Percentiles rank a stretch among this genome's conserved stretches.
Evolutionary conservation across 2,113 vertebrate species (phyloP).

Genomic region (Vulpes ferrilata): DNA sequence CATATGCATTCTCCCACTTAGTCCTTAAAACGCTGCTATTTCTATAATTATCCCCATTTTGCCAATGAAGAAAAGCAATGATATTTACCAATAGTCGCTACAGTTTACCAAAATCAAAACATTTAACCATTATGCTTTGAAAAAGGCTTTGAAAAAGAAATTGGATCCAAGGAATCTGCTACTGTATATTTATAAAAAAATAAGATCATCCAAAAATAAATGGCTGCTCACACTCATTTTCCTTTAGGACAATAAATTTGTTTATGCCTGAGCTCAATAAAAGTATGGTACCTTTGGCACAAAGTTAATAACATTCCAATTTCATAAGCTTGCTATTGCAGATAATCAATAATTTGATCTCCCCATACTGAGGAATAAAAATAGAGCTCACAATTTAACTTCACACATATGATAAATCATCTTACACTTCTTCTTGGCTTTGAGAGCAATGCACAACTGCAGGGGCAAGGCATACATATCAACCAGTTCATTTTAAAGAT

Average conservation of each 20-base stretch:
- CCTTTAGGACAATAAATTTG: not conserved
- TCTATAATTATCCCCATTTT: not conserved
- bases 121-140: not conserved
- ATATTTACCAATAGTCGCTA: not conserved
- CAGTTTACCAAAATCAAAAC: not conserved
- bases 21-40: not conserved
- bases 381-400: constrained; percentile 54
- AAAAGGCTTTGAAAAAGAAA: constrained; percentile 31
- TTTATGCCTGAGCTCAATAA: constrained; percentile 57
- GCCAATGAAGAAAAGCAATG: not conserved
- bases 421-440: not conserved
- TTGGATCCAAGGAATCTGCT: not conserved
- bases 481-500: not conserved
- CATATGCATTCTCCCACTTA: not conserved
- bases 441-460: not conserved
- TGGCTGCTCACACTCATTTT: not conserved
- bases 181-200: not conserved
- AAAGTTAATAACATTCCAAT: constrained; percentile 29
- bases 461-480: not conserved
- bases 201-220: constrained; percentile 62
- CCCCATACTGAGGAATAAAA: constrained; percentile 35
- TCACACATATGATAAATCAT: constrained; percentile 54
- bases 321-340: not conserved
- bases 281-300: constrained; percentile 46
- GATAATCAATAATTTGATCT: constrained; percentile 40